Base-by-base conservation (phyloP, 92 coral and sea anemone species). In the Palythoa grandis region DNA sequence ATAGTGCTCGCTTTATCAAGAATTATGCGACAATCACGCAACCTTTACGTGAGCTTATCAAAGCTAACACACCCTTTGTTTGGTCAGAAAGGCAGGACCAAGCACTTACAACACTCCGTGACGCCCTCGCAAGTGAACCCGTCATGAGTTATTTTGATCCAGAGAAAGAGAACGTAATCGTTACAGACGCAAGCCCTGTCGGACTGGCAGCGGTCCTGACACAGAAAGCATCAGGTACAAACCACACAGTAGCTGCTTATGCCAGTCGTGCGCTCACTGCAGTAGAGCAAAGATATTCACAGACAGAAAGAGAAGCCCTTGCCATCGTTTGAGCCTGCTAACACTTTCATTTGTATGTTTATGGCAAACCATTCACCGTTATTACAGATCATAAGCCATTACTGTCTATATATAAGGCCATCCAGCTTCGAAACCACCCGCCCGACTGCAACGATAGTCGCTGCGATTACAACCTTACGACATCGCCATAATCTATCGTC, bases 11-110 rank as follows among this genome's bases (percentile, higher is more conserved):
- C 58, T 85, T 85, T 83, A 79, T 91, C 19, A 76, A 69, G 65
- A 75, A 69, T n/a, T 88, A 88, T 24, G 91, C 88, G 11, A 91
- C 90, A 4, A 72, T 86, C 48, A 90, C 90, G 60, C 40, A 72
- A 70, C 86, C 91, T 24, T 70, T 87, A 70, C 86, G 87, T 19
- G 67, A 69, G 6, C 91, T 90, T 5, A 67, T 67, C 5, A 85
- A 79, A 60, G 70, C 61, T 3, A 67, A 29, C 57, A 53, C 39
- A 2, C 71, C 78, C 29, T 86, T 78, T 48, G 17, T 24, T 16
- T 89, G 89, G 92, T 52, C 76, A 10, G 40, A 40, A 70, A 52
- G 17, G 48, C 89, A 89, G 25, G 82, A 89, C 47, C 11, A 20
- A 40, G 88, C 92, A 5, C 25, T 79, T 39, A 66, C 60, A 47